Conservation (phyloP, 2,888 invertebrate genomes). For the Caenorhabditis sp. region DNA sequence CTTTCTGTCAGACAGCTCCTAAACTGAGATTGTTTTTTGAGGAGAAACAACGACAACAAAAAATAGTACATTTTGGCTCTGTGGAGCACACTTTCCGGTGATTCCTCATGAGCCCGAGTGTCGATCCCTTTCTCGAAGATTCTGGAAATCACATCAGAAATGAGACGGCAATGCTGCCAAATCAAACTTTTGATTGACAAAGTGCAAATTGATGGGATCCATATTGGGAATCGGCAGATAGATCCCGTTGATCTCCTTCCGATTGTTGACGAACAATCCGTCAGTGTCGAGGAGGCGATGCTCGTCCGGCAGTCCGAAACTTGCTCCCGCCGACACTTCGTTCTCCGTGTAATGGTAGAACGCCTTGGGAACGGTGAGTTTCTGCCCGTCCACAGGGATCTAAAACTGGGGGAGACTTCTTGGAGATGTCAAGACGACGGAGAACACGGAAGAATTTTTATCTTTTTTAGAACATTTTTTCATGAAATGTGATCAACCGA, state of each 20-base stretch:
- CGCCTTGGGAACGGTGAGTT: conserved; percentile 58
- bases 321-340: conserved; percentile 59
- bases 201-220: conserved; percentile 65
- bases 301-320: conserved; percentile 60
- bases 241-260: conserved; percentile 63
- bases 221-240: conserved; percentile 66
- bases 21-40: too few species aligned
- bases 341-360: conserved; percentile 64
- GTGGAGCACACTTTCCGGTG: conserved; percentile 59
- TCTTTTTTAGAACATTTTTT: too few species aligned
- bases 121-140: conserved; percentile 62
- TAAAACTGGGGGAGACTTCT: conserved; percentile 10
- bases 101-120: conserved; percentile 58
- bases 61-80: conserved; percentile 62
- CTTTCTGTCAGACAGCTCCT: conserved; percentile 52
- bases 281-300: conserved; percentile 52
- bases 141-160: conserved; percentile 8
- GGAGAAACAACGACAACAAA: too few species aligned
- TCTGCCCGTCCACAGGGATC: conserved; percentile 51
- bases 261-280: conserved; percentile 58
- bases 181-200: conserved; percentile 57
- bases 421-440: too few species aligned
- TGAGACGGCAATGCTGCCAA: background rate
- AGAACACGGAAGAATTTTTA: too few species aligned
- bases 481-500: too few species aligned